A percentile compares a stretch with the other conserved stretches of the same genome.
phyloP scores from a whole-genome alignment of 2,113 vertebrate species.

The Labeo catla region DNA sequence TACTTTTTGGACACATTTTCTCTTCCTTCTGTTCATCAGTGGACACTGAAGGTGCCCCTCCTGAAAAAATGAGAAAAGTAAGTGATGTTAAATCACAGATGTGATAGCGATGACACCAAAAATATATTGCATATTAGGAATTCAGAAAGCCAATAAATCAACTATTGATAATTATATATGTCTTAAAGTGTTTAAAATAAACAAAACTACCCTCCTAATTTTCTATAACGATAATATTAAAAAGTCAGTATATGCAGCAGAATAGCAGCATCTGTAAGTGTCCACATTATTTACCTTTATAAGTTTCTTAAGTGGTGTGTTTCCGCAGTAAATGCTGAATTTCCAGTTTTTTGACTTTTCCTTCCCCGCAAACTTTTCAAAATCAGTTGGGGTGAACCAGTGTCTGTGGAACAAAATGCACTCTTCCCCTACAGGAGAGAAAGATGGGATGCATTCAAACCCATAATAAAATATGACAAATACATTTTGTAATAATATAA shows the following conservation, averaged over 20 bases:
- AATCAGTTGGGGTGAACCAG: conserved; percentile 67
- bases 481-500: neutral
- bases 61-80: neutral
- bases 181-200: neutral
- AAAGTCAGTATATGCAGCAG: too few species aligned
- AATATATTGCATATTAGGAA: too few species aligned
- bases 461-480: neutral
- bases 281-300: conserved; percentile 34
- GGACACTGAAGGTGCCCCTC: conserved; percentile 22
- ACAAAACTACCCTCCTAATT: too few species aligned
- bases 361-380: conserved; percentile 67
- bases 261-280: neutral
- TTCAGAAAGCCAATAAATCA: neutral
- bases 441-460: neutral
- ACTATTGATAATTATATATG: neutral
- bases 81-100: neutral
- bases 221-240: too few species aligned
- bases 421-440: conserved; percentile 60
- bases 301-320: conserved; percentile 52
- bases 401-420: conserved; percentile 54
- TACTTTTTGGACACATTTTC: too few species aligned
- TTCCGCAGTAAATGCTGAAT: conserved; percentile 61
- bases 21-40: neutral
- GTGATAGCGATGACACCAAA: neutral
- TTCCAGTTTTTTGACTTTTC: conserved; percentile 68